Conservation (phyloP, 1,140 invertebrate species). For the Drosophila nannoptera region DNA sequence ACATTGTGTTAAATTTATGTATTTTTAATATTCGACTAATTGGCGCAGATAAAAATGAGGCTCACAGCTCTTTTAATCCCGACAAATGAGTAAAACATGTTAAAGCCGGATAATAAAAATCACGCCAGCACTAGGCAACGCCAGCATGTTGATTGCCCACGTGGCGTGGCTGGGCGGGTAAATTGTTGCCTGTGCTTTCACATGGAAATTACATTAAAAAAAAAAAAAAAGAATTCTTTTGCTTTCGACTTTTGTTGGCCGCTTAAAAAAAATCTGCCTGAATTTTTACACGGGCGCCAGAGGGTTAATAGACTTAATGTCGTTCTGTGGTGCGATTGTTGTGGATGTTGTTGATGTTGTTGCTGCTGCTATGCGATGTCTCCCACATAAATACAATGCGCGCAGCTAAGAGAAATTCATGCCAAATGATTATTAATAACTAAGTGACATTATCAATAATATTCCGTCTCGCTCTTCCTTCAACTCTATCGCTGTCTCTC, state of each 20-base stretch:
- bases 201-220: constrained; percentile 20
- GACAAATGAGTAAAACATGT: constrained; percentile 61
- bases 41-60: constrained; percentile 62
- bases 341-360: too few species aligned
- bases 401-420: constrained; percentile 19
- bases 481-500: constrained; percentile 21
- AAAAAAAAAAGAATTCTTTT: not conserved
- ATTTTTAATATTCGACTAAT: constrained; percentile 76
- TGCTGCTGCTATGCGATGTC: constrained; percentile 16
- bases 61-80: constrained; percentile 42
- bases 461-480: constrained; percentile 36
- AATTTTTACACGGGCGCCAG: constrained; percentile 53
- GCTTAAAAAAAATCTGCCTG: constrained; percentile 45
- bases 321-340: constrained; percentile 45
- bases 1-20: constrained; percentile 65
- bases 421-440: constrained; percentile 76
- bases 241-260: constrained; percentile 46
- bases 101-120: constrained; percentile 69
- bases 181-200: constrained; percentile 21
- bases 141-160: not conserved
- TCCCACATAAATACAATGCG: not conserved
- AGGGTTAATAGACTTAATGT: constrained; percentile 74
- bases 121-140: constrained; percentile 28
- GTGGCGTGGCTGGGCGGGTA: not conserved
- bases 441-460: constrained; percentile 75